Evolutionary conservation across 1,140 invertebrate genomes (phyloP).

Genomic region (Globodera rostochiensis): DNA sequence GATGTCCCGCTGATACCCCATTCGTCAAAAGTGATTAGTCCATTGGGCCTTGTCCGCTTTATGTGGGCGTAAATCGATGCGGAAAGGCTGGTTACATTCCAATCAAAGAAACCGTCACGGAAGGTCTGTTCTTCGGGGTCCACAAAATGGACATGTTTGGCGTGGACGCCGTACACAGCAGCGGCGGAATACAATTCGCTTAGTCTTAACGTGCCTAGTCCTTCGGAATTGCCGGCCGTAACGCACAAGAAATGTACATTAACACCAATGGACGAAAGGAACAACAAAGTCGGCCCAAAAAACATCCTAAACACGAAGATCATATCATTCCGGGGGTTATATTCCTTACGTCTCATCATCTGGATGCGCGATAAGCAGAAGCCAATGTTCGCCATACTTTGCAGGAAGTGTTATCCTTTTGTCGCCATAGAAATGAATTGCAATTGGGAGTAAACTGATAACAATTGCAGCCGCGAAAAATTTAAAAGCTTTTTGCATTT

Average conservation of each 20-base stretch:
- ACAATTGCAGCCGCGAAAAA: background rate
- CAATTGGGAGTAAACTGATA: background rate
- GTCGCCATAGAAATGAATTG: background rate
- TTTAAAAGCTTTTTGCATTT: background rate
- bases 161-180: background rate
- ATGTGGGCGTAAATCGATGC: conserved; percentile 64
- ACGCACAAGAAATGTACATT: conserved; percentile 82
- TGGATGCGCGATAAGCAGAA: conserved; percentile 88
- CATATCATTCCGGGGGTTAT: background rate
- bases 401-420: conserved; percentile 26
- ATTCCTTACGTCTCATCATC: conserved; percentile 72
- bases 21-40: conserved; percentile 85
- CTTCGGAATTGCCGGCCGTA: conserved; percentile 74
- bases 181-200: conserved; percentile 13
- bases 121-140: conserved; percentile 70
- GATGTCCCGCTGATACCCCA: conserved; percentile 84
- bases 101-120: conserved; percentile 74
- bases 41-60: conserved; percentile 69
- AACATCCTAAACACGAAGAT: conserved; percentile 75
- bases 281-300: conserved; percentile 84
- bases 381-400: conserved; percentile 32
- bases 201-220: conserved; percentile 11
- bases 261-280: conserved; percentile 71
- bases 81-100: conserved; percentile 7
- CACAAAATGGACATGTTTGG: conserved; percentile 74